These are phyloP conservation scores for Syrista parreyssii DNA, from an alignment of 2,888 invertebrate genomes.

Conservation along the genomic window DNA sequence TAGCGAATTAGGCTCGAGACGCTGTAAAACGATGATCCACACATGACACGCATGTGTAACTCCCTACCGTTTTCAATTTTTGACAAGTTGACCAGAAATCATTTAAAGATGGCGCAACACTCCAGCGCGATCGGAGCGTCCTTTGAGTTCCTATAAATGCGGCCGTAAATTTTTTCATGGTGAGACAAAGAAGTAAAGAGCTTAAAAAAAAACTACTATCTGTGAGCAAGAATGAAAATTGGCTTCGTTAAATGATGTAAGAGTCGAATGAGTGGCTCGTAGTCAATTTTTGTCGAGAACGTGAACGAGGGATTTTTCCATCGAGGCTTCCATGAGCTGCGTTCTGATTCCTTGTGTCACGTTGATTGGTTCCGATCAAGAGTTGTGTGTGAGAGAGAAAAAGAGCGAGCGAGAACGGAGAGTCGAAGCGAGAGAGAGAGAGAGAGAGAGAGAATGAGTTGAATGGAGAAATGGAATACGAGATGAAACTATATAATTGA, in stretches of 20 bases:
- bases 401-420: not conserved
- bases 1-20: not conserved
- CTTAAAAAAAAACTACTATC: not conserved
- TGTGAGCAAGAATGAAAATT: not conserved
- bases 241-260: not conserved
- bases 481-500: not conserved
- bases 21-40: not conserved
- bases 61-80: constrained; percentile 54
- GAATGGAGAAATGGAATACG: not conserved
- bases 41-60: constrained; percentile 21
- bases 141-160: constrained; percentile 1
- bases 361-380: not conserved
- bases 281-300: not conserved
- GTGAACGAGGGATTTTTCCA: not conserved
- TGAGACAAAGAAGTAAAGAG: not conserved
- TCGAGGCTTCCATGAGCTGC: not conserved
- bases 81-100: constrained; percentile 1
- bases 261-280: not conserved
- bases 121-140: not conserved
- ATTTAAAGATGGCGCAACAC: not conserved
- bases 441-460: not conserved
- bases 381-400: not conserved
- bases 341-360: not conserved
- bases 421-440: not conserved
- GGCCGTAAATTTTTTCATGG: not conserved